Evolutionary conservation across 1,140 invertebrate species (phyloP).

Genomic region (Apis florea): DNA sequence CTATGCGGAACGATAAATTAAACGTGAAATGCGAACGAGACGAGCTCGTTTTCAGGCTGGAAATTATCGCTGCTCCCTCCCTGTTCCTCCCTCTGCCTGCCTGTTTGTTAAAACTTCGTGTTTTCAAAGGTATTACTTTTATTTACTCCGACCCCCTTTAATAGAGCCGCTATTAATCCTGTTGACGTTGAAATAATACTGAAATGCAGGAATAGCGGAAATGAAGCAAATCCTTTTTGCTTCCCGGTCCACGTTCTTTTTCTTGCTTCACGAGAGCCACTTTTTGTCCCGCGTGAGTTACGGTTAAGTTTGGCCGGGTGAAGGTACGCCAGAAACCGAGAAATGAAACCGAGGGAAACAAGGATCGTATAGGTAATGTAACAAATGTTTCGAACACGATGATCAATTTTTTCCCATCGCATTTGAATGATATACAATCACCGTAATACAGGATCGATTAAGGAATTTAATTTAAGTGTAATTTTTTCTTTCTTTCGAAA

Average conservation of each 20-base stretch:
- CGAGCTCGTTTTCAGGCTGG: background rate
- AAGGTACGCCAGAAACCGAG: background rate
- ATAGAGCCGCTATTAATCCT: conserved; percentile 21
- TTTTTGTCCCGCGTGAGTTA: conserved; percentile 36
- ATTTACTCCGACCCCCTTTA: conserved; percentile 11
- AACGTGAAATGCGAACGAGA: background rate
- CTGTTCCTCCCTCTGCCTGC: too few relatives aligned
- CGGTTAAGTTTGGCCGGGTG: conserved; percentile 17
- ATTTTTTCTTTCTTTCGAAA: too few relatives aligned
- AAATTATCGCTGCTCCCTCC: background rate
- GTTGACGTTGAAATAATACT: conserved; percentile 41
- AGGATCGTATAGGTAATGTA: background rate
- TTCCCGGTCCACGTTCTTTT: background rate
- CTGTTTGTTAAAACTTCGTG: background rate
- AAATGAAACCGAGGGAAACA: conserved; percentile 13
- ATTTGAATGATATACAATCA: too few relatives aligned
- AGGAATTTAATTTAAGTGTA: too few relatives aligned
- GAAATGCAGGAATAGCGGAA: conserved; percentile 34
- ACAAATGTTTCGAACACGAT: background rate
- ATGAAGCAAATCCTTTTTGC: conserved; percentile 18
- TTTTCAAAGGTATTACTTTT: conserved; percentile 32
- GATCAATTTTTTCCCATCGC: background rate
- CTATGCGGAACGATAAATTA: background rate
- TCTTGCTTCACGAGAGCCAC: background rate
- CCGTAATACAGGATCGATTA: too few relatives aligned